Base-by-base conservation (phyloP, 2,888 invertebrate genomes). In the Drosophila prostipennis region DNA sequence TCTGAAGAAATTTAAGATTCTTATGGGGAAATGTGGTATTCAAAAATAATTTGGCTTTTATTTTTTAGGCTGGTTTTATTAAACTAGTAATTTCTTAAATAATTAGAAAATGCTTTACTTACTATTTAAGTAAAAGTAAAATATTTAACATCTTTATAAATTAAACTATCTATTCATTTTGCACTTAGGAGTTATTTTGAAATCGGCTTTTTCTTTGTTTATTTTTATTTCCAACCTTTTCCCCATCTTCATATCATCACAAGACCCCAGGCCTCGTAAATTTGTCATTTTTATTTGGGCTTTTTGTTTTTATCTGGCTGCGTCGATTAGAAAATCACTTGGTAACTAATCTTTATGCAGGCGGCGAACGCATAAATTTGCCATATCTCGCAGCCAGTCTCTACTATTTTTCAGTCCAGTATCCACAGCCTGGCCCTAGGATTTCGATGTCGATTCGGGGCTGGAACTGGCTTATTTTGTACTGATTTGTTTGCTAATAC, bases 401-500 rank as follows among this genome's bases (percentile, higher is more conserved):
- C 40, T 37, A 29, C 29, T 6, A 32, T 19, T 42, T 26, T 16
- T 8, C 40, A n/a, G 51, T 16, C 68, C 54, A 34, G 43, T 53
- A 10, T 48, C 40, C 54, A 34, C 7, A 19, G 48, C 42, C 57
- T 36, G 36, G 43, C 39, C 42, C 58, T 72, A 61, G 48, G 56
- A 52, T 19, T 48, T 43, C n/a, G 48, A 4, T n/a, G 23, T 3
- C 14, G 11, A 34, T 32, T 49, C 40, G 40, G 46, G 52, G 10
- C 51, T 39, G 77, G 23, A 37, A 42, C 48, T 74, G 78, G 76
- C 84, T 89, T 89, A 89, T 88, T 87, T 89, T 89, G 89, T 88
- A 89, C 89, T 89, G 85, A 89, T 89, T 83, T 82, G 89, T 79
- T 89, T 89, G 81, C 89, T 87, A 88, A 89, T 88, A 89, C 78